Base-by-base conservation (phyloP, 2,113 vertebrate genomes). In the Balaeniceps rex region DNA sequence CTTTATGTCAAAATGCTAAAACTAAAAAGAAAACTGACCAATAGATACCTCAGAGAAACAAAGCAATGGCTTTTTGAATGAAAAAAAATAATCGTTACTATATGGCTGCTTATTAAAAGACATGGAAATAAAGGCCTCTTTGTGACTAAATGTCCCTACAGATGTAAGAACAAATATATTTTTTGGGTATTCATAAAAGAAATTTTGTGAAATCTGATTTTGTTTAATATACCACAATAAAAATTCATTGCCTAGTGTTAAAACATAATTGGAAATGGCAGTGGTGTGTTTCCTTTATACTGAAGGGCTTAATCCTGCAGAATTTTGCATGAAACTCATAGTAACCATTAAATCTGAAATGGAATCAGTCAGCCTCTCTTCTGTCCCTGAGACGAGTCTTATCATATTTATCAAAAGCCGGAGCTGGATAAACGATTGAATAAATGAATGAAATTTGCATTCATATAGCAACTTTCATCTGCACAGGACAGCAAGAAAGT, bases 401-500 rank as follows among this genome's bases (percentile, higher is more conserved):
- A 76, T 42, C 64, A 71, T 58, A 58, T 80, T 88, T 95, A 96
- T 96, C 68, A 92, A 82, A 92, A 86, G 51, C 42, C 86, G 71
- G n/a, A 94, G 38, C 51, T 88, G 71, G 51, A 92, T 77, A 90
- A 90, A 86, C 0, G 15, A 54, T 55, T 52, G 88, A 95, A 95
- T 92, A 93, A 92, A 95, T 94, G 63, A 96, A 86, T 91, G 34
- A 91, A 83, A 95, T 95, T 95, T 95, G 33, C 90, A 81, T 95
- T 93, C 76, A 65, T 86, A 42, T n/a, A 74, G 29, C 64, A 88
- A 46, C 68, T 90, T 91, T 70, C 40, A 70, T 81, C n/a, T 74
- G 68, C 12, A 70, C 26, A 86, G 68, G 54, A 58, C 24, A 77
- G 54, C 61, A 84, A 71, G 38, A 24, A 80, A 79, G 33, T 79